Base-by-base conservation (phyloP, 2,113 vertebrate species). In the Phrynosoma platyrhinos region DNA sequence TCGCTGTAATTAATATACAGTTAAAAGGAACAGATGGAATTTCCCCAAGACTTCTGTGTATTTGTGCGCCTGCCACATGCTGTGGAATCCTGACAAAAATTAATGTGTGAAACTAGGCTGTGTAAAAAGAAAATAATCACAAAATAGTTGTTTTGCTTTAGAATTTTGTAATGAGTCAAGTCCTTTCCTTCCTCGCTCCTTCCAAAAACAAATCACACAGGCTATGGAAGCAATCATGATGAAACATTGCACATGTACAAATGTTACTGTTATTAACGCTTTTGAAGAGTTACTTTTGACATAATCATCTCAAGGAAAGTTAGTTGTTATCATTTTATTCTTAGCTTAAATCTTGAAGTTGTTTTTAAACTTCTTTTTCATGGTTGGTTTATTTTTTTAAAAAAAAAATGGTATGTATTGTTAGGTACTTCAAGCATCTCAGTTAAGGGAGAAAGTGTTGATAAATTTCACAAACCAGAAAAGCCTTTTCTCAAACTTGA, bases 11-110 rank as follows among this genome's bases (percentile, higher is more conserved):
- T 85, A 77, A 30, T 47, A 77, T 42, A 40, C 84, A 77, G 3
- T n/a, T 62, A 77, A 85, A 77, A 85, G 9, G 72, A 85, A 77
- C 55, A 77, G 84, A 85, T 85, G 74, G 55, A 85, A 42, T 77
- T 77, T 85, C 84, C 84, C 55, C 84, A 85, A 55, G 55, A 77
- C 32, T 77, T 85, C 55, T 62, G 55, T 18, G 53, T 58, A 85
- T 77, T 76, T 77, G 74, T 64, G 75, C 66, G 9, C 58, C 30
- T 75, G 83, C 53, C 25, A 14, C 72, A 74, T 76, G 71, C 76
- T 58, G 40, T 40, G 53, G 71, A 85, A 85, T 58, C 21, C 83
- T 84, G 82, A 72, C 69, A 84, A 84, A 83, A 84, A 74, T 62
- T 36, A 74, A 84, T 74, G 32, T 74, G 72, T 84, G 47, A 84